These are phyloP conservation scores for Caranx ignobilis DNA, from an alignment of 2,113 vertebrate species.

Conservation along the genomic window DNA sequence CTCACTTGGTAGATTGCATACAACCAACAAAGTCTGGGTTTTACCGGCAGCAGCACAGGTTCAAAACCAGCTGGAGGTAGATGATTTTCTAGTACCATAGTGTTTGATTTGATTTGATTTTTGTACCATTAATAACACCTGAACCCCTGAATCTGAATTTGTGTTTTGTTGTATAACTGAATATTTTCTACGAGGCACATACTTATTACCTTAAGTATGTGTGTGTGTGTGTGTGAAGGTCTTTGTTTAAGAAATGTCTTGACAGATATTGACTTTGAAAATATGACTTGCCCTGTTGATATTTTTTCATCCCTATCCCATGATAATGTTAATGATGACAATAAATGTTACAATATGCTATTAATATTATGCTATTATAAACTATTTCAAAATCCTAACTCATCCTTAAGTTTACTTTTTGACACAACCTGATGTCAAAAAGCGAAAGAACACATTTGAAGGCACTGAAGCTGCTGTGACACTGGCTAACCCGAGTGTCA, in stretches of 20 bases:
- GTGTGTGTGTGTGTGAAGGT: too few species aligned
- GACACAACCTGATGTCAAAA: not conserved
- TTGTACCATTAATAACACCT: too few species aligned
- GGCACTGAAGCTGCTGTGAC: not conserved
- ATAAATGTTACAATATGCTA: constrained; percentile 1
- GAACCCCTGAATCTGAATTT: too few species aligned
- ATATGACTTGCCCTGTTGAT: not conserved
- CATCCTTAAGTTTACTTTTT: not conserved
- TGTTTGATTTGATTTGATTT: too few species aligned
- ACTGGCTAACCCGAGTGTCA: not conserved
- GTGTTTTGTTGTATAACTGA: too few species aligned
- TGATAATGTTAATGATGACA: constrained; percentile 1
- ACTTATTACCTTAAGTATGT: too few species aligned
- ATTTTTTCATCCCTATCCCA: constrained; percentile 2
- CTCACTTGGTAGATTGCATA: too few species aligned
- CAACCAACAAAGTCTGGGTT: too few species aligned
- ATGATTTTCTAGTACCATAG: too few species aligned
- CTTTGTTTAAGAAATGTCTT: not conserved
- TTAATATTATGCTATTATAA: constrained; percentile 20
- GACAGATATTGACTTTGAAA: constrained; percentile 13
- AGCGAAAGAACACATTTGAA: not conserved
- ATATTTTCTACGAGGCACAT: too few species aligned
- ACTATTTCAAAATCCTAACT: not conserved
- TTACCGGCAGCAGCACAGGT: too few species aligned
- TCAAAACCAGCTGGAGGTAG: too few species aligned